Percentiles rank a stretch among this genome's conserved stretches.
Conservation (phyloP, 2,888 invertebrate genomes). For the Gordius sp. region DNA sequence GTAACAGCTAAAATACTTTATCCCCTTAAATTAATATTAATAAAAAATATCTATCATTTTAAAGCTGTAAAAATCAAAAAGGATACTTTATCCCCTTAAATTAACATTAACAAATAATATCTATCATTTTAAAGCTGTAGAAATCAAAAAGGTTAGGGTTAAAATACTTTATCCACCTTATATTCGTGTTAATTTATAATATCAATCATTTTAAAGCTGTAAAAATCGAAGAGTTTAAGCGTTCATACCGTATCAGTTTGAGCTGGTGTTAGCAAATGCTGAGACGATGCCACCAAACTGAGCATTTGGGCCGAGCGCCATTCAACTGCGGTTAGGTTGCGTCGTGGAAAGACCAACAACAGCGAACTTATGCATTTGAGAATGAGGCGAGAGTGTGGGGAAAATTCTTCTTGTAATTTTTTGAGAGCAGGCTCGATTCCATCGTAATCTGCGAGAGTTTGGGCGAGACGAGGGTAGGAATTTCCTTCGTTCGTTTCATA, state of each 20-base stretch:
- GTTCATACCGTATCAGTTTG: slow-evolving; percentile 48
- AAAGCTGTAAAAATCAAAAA: too few relatives aligned
- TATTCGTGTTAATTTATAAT: too few relatives aligned
- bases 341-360: slow-evolving; percentile 53
- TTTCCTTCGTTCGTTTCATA: slow-evolving; percentile 27
- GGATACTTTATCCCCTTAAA: too few relatives aligned
- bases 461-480: slow-evolving; percentile 66
- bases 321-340: slow-evolving; percentile 70
- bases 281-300: slow-evolving; percentile 71
- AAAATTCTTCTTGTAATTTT: slow-evolving; percentile 80
- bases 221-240: too few relatives aligned
- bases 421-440: slow-evolving; percentile 71
- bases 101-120: too few relatives aligned
- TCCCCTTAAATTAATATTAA: too few relatives aligned
- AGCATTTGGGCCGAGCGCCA: slow-evolving; percentile 43
- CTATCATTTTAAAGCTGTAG: too few relatives aligned
- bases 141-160: too few relatives aligned
- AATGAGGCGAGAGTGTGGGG: slow-evolving; percentile 34
- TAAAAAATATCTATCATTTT: too few relatives aligned
- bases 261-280: slow-evolving; percentile 70
- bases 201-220: too few relatives aligned
- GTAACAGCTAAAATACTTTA: too few relatives aligned
- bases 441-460: slow-evolving; percentile 92
- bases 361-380: slow-evolving; percentile 36
- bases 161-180: too few relatives aligned